Conservation (phyloP, 2,797 vertebrate genomes). For the Numenius phaeopus region DNA sequence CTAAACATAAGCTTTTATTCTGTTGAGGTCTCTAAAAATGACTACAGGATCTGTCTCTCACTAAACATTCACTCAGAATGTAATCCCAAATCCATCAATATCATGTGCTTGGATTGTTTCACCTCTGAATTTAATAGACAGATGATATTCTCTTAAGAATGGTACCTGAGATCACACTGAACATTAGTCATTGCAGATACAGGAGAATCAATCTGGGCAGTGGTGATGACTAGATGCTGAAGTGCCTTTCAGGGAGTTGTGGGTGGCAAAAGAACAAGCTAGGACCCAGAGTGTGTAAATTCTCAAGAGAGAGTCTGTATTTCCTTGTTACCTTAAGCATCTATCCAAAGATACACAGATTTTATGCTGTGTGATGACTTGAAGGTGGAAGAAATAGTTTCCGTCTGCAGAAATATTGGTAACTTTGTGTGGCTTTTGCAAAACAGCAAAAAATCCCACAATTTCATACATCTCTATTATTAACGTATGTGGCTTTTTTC, state of each 20-base stretch:
- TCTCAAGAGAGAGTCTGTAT: neutral
- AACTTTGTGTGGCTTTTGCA: slow-evolving; percentile 11
- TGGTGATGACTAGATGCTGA: neutral
- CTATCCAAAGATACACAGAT: neutral
- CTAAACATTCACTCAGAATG: neutral
- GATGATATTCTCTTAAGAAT: neutral
- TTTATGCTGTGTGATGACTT: slow-evolving; percentile 17
- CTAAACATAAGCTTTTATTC: neutral
- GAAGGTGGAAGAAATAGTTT: slow-evolving; percentile 34
- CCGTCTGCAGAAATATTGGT: neutral
- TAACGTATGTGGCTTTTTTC: slow-evolving; percentile 73
- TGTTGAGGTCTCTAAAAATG: neutral
- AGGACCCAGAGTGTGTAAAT: neutral
- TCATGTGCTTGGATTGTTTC: neutral
- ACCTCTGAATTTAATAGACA: neutral
- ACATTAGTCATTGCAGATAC: neutral
- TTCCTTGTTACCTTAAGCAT: neutral
- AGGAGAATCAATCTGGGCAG: neutral
- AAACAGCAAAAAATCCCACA: slow-evolving; percentile 24
- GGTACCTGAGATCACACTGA: neutral
- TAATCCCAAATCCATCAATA: neutral
- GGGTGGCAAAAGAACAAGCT: neutral
- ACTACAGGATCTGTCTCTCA: neutral
- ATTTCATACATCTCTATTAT: slow-evolving; percentile 56
- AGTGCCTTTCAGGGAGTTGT: neutral